These are phyloP conservation scores for Gryon sp. DNA, from an alignment of 1,140 invertebrate genomes.

Conservation along the genomic window DNA sequence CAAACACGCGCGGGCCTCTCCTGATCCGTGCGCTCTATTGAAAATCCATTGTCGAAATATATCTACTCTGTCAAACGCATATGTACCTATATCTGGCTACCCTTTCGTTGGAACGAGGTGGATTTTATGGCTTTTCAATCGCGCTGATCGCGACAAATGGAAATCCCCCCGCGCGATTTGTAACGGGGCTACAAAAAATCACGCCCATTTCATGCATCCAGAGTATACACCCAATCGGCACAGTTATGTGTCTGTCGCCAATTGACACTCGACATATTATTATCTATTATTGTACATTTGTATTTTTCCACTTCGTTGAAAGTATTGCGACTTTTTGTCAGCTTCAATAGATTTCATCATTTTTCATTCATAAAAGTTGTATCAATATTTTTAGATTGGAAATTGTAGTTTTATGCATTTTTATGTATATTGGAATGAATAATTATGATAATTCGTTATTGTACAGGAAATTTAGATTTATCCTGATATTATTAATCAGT, in stretches of 20 bases:
- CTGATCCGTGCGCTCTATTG: constrained; percentile 74
- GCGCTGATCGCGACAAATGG: constrained; percentile 64
- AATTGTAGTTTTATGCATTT: too few species aligned
- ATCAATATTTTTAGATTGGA: too few species aligned
- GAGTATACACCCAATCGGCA: constrained; percentile 36
- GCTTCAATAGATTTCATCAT: too few species aligned
- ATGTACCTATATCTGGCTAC: constrained; percentile 76
- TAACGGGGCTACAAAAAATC: constrained; percentile 64
- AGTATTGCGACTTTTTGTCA: not conserved
- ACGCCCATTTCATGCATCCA: constrained; percentile 55
- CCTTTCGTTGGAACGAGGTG: constrained; percentile 73
- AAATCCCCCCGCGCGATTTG: constrained; percentile 56
- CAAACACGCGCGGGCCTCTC: constrained; percentile 70
- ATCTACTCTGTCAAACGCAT: constrained; percentile 78
- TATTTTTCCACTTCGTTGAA: constrained; percentile 9
- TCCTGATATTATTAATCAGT: too few species aligned
- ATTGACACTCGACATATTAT: constrained; percentile 59
- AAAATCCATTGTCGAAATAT: constrained; percentile 77
- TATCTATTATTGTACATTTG: constrained; percentile 49
- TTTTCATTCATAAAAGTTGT: too few species aligned
- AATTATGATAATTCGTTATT: too few species aligned
- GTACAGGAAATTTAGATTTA: too few species aligned
- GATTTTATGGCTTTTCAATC: constrained; percentile 77
- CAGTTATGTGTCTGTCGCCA: constrained; percentile 58
- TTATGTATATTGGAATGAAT: too few species aligned